Conservation (phyloP, 2,113 vertebrate genomes). For the Oncorhynchus clarkii region DNA sequence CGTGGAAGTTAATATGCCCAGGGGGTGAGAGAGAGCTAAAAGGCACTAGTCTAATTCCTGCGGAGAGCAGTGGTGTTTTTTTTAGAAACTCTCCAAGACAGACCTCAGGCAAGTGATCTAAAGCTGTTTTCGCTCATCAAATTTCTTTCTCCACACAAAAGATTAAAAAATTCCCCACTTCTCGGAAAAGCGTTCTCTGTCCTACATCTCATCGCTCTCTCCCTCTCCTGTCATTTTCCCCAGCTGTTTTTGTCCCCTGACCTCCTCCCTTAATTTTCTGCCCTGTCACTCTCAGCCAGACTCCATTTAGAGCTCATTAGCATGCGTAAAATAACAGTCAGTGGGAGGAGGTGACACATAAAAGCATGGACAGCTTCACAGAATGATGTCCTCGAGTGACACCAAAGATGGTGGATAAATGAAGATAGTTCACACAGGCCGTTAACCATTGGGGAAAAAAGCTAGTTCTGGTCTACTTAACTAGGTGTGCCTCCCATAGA, state of each 20-base stretch:
- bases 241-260: constrained; percentile 11
- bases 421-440: too few species aligned
- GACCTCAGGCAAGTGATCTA: constrained; percentile 13
- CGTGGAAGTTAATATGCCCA: not conserved
- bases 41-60: constrained; percentile 4
- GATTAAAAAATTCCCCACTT: not conserved
- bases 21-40: not conserved
- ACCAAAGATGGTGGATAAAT: not conserved
- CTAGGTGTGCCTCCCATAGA: too few species aligned
- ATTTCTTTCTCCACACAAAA: constrained; percentile 12
- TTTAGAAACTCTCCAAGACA: constrained; percentile 15
- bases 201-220: constrained; percentile 4
- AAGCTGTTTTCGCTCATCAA: constrained; percentile 10
- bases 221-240: constrained; percentile 1
- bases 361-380: constrained; percentile 22
- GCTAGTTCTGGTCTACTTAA: too few species aligned
- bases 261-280: constrained; percentile 25
- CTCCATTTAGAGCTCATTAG: constrained; percentile 37
- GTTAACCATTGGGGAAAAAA: too few species aligned
- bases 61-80: constrained; percentile 25
- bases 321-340: constrained; percentile 34
- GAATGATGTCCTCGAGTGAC: not conserved
- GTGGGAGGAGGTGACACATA: constrained; percentile 23
- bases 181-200: not conserved
- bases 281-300: constrained; percentile 17